phyloP scores from a whole-genome alignment of 2,888 invertebrate species.

The Thecophora atra region DNA sequence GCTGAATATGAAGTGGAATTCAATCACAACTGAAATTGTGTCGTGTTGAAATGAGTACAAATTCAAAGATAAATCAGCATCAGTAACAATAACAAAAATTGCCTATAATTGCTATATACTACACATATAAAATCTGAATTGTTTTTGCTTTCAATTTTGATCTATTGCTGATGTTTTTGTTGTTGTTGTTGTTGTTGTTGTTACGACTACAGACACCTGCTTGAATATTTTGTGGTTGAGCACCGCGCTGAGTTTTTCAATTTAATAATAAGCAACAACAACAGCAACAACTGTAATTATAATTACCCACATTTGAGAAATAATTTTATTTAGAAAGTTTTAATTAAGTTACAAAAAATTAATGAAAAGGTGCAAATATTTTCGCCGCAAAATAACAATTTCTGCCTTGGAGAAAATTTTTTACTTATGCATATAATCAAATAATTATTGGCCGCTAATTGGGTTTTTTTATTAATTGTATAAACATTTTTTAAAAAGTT shows the following conservation, averaged over 20 bases:
- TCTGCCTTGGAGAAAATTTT: neutral
- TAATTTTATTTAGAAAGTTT: constrained; percentile 32
- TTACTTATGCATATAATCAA: neutral
- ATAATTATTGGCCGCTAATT: neutral
- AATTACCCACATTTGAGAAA: neutral
- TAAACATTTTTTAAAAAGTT: neutral
- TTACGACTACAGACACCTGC: constrained; percentile 48
- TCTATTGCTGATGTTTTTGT: constrained; percentile 36
- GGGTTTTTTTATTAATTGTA: neutral
- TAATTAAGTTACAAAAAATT: constrained; percentile 1
- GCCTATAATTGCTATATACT: neutral
- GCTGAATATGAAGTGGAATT: no score
- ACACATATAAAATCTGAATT: constrained; percentile 21
- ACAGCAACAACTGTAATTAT: neutral
- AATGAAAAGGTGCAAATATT: neutral
- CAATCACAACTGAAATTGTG: no score
- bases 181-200: constrained; percentile 47
- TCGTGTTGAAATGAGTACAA: neutral
- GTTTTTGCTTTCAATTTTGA: constrained; percentile 23
- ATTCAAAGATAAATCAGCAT: constrained; percentile 16
- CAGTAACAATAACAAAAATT: constrained; percentile 9
- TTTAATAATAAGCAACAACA: constrained; percentile 3
- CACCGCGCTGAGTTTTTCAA: constrained; percentile 49
- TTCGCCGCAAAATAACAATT: neutral
- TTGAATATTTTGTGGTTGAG: constrained; percentile 54